Evolutionary conservation across 2,888 invertebrate genomes (phyloP), one percentile per base, ranked within the genome.

Genomic region (Norana najaformis): DNA sequence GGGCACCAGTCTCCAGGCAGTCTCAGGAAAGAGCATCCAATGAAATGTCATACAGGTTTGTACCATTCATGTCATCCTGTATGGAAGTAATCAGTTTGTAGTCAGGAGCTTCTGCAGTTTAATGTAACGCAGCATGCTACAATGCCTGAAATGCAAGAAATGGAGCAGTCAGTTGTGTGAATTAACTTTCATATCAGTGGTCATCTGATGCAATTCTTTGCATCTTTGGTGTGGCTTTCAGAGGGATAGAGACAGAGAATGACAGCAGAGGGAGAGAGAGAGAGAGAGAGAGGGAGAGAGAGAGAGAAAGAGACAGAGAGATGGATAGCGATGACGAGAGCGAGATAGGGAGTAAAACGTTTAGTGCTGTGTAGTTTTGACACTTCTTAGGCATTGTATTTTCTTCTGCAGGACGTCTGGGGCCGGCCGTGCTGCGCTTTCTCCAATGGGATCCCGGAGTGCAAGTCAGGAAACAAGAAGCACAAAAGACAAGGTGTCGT

Each of bases 401-500:
- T 85, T 36, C 20, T 5, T 36, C 16, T 85, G 85, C 85, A 85
- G 85, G 23, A 4, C 36, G 0, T 37, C 85, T 35, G 85, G 3
- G 4, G 85, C 36, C 36, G 85, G 85, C 23, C 85, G 85, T 18
- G 23, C 36, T 23, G 85, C 14, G 8, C 85, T 11, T n/a, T 85
- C 93, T 16, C 93, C 93, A 3, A 90, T 92, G n/a, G 92, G 92
- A 8, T 93, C 93, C 6, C 89, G 93, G 18, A 92, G 92, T 83
- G 91, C 93, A 37, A 93, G 93, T 83, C 91, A 93, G 89, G 94
- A 94, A 83, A 53, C 23, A n/a, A 92, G 91, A 88, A 93, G 93
- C 89, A 91, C 93, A 88, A 92, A 92, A 23, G 93, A 93, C 69
- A 91, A 89, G 89, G 88, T 16, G 30, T 88, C 88, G 8, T 30